These are phyloP conservation scores for Scopus umbretta DNA, from an alignment of 2,113 vertebrate species.

Conservation along the genomic window DNA sequence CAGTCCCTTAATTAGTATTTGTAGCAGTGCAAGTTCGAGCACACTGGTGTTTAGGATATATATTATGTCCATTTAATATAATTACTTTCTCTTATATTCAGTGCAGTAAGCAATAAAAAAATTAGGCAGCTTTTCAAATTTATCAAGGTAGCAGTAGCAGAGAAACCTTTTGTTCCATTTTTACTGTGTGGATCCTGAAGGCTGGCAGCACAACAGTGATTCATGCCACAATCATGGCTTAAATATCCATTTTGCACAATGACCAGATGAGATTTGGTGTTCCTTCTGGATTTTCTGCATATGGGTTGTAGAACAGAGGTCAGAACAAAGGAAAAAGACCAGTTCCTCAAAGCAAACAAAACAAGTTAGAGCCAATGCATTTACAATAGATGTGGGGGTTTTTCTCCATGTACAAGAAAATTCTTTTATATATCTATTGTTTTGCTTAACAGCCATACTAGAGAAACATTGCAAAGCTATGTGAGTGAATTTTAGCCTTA, in stretches of 20 bases:
- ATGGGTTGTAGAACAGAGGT: not conserved
- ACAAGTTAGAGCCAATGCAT: not conserved
- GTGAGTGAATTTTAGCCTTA: not conserved
- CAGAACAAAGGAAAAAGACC: not conserved
- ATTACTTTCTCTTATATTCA: constrained; percentile 31
- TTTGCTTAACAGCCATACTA: not conserved
- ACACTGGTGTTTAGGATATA: constrained; percentile 15
- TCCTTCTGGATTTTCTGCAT: not conserved
- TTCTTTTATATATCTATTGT: not conserved
- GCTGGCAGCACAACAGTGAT: not conserved
- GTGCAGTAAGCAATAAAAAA: constrained; percentile 30
- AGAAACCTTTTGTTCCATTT: constrained; percentile 36
- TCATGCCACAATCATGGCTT: not conserved
- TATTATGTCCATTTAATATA: constrained; percentile 11
- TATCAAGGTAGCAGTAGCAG: not conserved
- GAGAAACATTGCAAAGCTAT: not conserved
- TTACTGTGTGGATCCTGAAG: not conserved
- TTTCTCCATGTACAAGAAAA: not conserved
- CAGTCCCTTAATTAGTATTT: constrained; percentile 54
- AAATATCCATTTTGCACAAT: not conserved
- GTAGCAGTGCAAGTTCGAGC: not conserved
- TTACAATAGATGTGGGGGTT: rapidly evolving
- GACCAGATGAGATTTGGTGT: not conserved
- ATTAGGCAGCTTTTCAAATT: constrained; percentile 33
- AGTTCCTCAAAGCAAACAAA: not conserved